Conservation (phyloP, 2,797 vertebrate species). For the Rhabdophis nuchalis region DNA sequence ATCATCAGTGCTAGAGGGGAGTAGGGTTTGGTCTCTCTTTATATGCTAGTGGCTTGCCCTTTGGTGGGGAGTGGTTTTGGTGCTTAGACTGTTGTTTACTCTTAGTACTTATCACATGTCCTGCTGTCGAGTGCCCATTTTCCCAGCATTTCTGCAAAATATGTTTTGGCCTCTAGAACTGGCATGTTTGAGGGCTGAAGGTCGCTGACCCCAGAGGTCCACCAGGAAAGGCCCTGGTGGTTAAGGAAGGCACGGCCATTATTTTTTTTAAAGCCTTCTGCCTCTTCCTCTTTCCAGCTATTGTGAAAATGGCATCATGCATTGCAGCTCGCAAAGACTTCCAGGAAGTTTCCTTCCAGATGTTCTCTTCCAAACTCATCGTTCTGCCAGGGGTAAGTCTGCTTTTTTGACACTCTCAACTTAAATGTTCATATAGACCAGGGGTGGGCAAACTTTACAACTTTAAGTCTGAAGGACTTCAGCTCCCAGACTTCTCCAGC, state of each 20-base stretch:
- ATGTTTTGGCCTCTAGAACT: not conserved
- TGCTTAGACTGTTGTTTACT: no score
- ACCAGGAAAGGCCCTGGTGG: rapidly evolving
- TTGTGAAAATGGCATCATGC: constrained; percentile 92
- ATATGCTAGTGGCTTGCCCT: no score
- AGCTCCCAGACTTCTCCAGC: no score
- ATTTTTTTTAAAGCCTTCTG: constrained; percentile 23
- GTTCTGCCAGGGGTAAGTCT: constrained; percentile 82
- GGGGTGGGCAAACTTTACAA: no score
- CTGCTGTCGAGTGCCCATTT: not conserved
- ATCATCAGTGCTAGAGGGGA: no score
- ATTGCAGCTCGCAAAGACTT: constrained; percentile 76
- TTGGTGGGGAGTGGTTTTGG: no score
- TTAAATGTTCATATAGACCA: no score
- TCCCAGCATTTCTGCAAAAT: not conserved
- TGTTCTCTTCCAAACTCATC: constrained; percentile 72
- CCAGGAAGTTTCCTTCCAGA: constrained; percentile 74
- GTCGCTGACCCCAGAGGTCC: rapidly evolving
- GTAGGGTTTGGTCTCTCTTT: no score
- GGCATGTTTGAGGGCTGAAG: not conserved
- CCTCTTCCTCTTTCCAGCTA: constrained; percentile 72
- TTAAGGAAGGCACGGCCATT: constrained; percentile 16
- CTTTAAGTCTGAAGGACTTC: no score
- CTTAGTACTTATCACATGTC: not conserved
- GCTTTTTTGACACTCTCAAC: not conserved